Evolutionary conservation across 2,888 invertebrate species (phyloP).

Genomic region (Drosophila multiciliata): DNA sequence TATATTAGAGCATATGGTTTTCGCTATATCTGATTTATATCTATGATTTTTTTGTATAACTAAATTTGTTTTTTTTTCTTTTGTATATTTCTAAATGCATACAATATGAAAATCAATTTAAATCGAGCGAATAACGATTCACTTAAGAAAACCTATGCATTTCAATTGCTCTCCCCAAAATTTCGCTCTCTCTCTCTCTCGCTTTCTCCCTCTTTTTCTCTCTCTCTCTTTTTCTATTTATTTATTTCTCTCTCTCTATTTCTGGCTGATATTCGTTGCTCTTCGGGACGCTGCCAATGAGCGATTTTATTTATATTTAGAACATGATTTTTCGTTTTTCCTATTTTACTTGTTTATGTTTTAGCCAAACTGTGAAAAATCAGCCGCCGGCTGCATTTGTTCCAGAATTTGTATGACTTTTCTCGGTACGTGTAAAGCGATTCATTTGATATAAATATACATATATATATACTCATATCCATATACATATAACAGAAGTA

Average conservation of each 20-base stretch:
- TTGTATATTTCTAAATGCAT: conserved; percentile 16
- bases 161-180: conserved; percentile 16
- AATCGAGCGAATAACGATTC: conserved; percentile 54
- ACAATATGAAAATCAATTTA: conserved; percentile 51
- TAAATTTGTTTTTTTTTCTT: neutral
- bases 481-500: conserved; percentile 13
- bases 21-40: neutral
- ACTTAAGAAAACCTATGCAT: conserved; percentile 45
- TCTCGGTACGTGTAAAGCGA: conserved; percentile 25
- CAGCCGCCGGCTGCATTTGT: conserved; percentile 73
- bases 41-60: neutral
- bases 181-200: conserved; percentile 12
- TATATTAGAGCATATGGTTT: conserved; percentile 14
- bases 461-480: neutral
- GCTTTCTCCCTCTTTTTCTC: conserved; percentile 4
- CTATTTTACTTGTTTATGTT: conserved; percentile 71
- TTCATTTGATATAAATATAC: conserved; percentile 23
- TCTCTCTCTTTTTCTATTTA: neutral
- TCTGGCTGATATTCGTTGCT: neutral
- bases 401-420: conserved; percentile 61
- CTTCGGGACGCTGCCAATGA: conserved; percentile 27
- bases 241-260: conserved; percentile 9
- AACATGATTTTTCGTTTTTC: conserved; percentile 76
- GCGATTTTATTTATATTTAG: conserved; percentile 68
- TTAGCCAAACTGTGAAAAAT: conserved; percentile 62